A percentile compares a stretch with the other conserved stretches of the same genome.
Conservation (phyloP, 2,888 invertebrate species). For the Sarcophaga carnaria region DNA sequence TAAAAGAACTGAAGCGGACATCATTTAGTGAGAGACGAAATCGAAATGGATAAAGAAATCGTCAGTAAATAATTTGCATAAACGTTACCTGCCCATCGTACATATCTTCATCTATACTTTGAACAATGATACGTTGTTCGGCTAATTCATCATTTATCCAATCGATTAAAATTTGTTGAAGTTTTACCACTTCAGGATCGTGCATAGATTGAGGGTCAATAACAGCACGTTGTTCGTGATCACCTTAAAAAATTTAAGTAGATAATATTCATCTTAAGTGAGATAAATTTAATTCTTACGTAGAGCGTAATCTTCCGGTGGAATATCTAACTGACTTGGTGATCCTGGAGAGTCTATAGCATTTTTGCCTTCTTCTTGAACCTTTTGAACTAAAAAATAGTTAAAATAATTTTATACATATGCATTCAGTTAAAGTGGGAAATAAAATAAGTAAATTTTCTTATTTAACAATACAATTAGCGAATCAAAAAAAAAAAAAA, state of each 20-base stretch:
- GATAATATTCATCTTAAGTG: not conserved
- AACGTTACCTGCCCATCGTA: slow-evolving; percentile 94
- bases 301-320: slow-evolving; percentile 95
- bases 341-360: slow-evolving; percentile 98
- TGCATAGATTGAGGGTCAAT: slow-evolving; percentile 94
- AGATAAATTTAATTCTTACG: slow-evolving; percentile 83
- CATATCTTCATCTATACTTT: slow-evolving; percentile 97
- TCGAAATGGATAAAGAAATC: too few relatives aligned
- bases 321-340: slow-evolving; percentile 92
- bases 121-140: slow-evolving; percentile 97
- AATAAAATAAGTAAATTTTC: too few relatives aligned
- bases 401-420: not conserved
- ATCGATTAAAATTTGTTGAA: slow-evolving; percentile 93
- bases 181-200: slow-evolving; percentile 92
- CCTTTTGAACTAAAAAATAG: slow-evolving; percentile 90
- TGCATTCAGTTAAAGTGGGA: too few relatives aligned
- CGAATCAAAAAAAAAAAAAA: too few relatives aligned
- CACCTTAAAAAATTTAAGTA: slow-evolving; percentile 84
- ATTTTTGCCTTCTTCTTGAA: slow-evolving; percentile 97
- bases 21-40: too few relatives aligned
- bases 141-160: slow-evolving; percentile 99
- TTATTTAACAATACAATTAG: too few relatives aligned
- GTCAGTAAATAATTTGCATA: not conserved
- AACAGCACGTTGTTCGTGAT: slow-evolving; percentile 98
- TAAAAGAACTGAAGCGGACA: too few relatives aligned